Percentiles rank a stretch among this genome's conserved stretches.
Evolutionary conservation across 2,888 invertebrate genomes (phyloP).

Genomic region (Meta bourneti): DNA sequence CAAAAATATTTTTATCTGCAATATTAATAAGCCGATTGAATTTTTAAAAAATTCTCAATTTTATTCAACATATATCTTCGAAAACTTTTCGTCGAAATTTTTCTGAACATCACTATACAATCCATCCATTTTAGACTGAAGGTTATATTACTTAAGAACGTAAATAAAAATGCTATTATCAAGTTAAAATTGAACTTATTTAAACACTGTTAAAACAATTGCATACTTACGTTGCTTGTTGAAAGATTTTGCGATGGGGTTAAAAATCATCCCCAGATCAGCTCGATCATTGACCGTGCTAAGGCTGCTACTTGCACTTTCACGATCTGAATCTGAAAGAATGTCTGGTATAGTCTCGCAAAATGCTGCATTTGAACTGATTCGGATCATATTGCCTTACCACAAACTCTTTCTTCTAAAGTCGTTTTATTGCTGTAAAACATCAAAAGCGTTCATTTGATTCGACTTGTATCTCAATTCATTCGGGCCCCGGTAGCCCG

Average conservation of each 20-base stretch:
- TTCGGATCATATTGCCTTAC: background rate
- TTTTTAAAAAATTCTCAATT: background rate
- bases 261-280: slow-evolving; percentile 53
- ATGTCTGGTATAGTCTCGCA: background rate
- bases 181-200: too few relatives aligned
- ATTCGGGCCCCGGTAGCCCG: too few relatives aligned
- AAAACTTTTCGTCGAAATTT: background rate
- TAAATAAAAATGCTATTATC: background rate
- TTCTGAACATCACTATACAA: background rate
- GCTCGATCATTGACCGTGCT: slow-evolving; percentile 75
- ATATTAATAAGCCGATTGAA: background rate
- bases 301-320: slow-evolving; percentile 77
- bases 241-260: slow-evolving; percentile 46
- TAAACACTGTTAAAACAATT: too few relatives aligned
- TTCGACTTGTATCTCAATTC: too few relatives aligned
- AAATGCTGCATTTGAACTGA: background rate
- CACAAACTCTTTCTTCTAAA: too few relatives aligned
- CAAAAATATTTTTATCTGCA: background rate
- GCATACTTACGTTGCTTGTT: slow-evolving; percentile 61
- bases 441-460: too few relatives aligned
- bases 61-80: too few relatives aligned
- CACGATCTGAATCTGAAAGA: slow-evolving; percentile 77
- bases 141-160: background rate
- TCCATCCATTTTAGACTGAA: background rate
- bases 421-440: too few relatives aligned